Conservation (phyloP, 2,113 vertebrate species). For the Hippocampus zosterae region DNA sequence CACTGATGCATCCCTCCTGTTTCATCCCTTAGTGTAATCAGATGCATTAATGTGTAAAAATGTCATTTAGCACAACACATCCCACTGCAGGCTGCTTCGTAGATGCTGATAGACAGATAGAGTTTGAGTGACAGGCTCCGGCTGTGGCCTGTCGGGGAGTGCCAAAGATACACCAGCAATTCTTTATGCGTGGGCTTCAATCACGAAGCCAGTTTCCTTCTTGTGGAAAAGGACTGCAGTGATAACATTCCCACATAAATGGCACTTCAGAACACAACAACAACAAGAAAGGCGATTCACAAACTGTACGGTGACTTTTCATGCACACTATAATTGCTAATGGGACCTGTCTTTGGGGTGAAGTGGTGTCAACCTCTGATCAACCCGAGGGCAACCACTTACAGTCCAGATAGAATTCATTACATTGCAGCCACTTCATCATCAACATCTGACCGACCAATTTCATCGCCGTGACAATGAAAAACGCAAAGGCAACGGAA, state of each 20-base stretch:
- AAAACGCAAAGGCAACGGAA: conserved; percentile 32
- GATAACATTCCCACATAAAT: conserved; percentile 12
- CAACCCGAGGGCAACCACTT: conserved; percentile 67
- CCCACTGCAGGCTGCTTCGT: conserved; percentile 58
- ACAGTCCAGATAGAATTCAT: conserved; percentile 64
- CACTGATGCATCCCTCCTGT: conserved; percentile 41
- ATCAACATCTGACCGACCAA: conserved; percentile 64
- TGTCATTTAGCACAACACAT: conserved; percentile 66
- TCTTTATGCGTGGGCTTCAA: conserved; percentile 38
- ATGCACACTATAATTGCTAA: conserved; percentile 71
- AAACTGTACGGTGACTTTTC: conserved; percentile 39
- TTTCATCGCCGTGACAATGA: conserved; percentile 62
- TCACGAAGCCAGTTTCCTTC: conserved; percentile 22
- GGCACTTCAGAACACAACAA: conserved; percentile 8
- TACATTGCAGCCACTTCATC: conserved; percentile 65
- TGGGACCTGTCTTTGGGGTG: conserved; percentile 65
- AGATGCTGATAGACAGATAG: conserved; percentile 52
- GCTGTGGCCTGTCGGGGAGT: conserved; percentile 50
- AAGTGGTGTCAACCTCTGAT: conserved; percentile 69
- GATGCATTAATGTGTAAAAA: conserved; percentile 74
- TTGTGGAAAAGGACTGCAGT: conserved; percentile 16
- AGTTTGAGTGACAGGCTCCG: conserved; percentile 62
- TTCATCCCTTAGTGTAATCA: conserved; percentile 57
- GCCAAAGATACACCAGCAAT: conserved; percentile 46
- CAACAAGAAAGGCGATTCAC: conserved; percentile 28